Percentiles rank a stretch among this genome's conserved stretches.
phyloP scores from a whole-genome alignment of 2,113 vertebrate genomes.

The Chascanopsetta lugubris region DNA sequence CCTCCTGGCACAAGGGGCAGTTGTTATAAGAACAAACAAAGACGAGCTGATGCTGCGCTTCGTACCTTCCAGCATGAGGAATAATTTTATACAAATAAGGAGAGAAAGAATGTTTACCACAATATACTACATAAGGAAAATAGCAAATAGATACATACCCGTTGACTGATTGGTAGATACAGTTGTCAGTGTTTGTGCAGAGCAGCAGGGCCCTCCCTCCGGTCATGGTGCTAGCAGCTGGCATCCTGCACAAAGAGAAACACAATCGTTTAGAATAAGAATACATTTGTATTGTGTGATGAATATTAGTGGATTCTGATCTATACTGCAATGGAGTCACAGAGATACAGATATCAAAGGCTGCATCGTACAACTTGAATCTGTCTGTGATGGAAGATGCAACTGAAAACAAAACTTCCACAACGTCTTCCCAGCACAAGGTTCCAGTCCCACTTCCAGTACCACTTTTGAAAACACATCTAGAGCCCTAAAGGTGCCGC shows the following conservation, averaged over 20 bases:
- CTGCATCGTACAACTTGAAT: slow-evolving; percentile 28
- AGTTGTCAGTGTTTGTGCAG: slow-evolving; percentile 86
- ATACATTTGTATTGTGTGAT: neutral
- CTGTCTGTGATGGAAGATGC: slow-evolving; percentile 39
- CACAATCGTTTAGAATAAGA: slow-evolving; percentile 7
- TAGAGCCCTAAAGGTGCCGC: slow-evolving; percentile 12
- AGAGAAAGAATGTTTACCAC: too few species aligned
- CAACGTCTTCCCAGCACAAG: neutral
- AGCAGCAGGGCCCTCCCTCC: slow-evolving; percentile 82
- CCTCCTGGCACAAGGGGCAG: neutral
- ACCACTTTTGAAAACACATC: slow-evolving; percentile 33
- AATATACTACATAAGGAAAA: neutral
- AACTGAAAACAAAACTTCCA: slow-evolving; percentile 16
- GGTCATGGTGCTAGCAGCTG: slow-evolving; percentile 92
- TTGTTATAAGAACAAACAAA: neutral
- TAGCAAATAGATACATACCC: slow-evolving; percentile 74
- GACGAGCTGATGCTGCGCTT: neutral
- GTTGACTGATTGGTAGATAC: slow-evolving; percentile 81
- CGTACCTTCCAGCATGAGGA: neutral
- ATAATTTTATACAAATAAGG: too few species aligned
- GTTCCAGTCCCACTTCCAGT: slow-evolving; percentile 1
- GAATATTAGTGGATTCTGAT: too few species aligned
- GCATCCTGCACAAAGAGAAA: slow-evolving; percentile 78
- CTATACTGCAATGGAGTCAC: too few species aligned
- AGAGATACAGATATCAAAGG: slow-evolving; percentile 37